Evolutionary conservation across 2,797 vertebrate species (phyloP).

Genomic region (Ispidina picta): DNA sequence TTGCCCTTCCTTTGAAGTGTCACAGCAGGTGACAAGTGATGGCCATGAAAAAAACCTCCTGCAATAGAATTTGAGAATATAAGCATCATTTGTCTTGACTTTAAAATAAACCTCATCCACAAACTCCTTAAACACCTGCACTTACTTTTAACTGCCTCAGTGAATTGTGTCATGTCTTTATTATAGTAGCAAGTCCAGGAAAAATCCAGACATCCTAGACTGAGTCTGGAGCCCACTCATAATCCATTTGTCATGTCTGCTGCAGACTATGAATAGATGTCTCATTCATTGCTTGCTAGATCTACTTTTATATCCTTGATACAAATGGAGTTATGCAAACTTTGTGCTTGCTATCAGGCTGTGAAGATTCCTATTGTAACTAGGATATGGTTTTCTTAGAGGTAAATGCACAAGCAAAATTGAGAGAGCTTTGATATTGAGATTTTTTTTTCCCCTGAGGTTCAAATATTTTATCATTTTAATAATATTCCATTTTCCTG

Average conservation of each 20-base stretch:
- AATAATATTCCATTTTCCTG: slow-evolving; percentile 36
- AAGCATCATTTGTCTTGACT: background rate
- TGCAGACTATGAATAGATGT: background rate
- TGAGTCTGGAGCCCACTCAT: background rate
- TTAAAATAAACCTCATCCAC: background rate
- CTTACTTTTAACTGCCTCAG: background rate
- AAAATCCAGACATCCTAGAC: background rate
- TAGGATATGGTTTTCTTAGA: slow-evolving; percentile 1
- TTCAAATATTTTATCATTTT: slow-evolving; percentile 49
- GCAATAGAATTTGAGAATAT: background rate
- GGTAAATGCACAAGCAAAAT: slow-evolving; percentile 27
- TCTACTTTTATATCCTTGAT: background rate
- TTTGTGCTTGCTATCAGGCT: background rate
- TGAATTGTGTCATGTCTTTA: background rate
- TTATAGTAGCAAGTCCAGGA: background rate
- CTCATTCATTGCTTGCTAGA: background rate
- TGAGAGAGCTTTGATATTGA: slow-evolving; percentile 33
- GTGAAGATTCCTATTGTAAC: background rate
- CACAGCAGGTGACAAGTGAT: background rate
- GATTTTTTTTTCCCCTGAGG: background rate
- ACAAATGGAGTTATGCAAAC: background rate
- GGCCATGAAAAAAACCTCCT: background rate
- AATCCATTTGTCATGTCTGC: background rate
- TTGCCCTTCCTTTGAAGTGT: background rate
- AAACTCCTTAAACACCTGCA: background rate